A percentile compares a stretch with the other conserved stretches of the same genome.
Conservation (phyloP, 2,888 invertebrate genomes). For the Napeogenes inachia region DNA sequence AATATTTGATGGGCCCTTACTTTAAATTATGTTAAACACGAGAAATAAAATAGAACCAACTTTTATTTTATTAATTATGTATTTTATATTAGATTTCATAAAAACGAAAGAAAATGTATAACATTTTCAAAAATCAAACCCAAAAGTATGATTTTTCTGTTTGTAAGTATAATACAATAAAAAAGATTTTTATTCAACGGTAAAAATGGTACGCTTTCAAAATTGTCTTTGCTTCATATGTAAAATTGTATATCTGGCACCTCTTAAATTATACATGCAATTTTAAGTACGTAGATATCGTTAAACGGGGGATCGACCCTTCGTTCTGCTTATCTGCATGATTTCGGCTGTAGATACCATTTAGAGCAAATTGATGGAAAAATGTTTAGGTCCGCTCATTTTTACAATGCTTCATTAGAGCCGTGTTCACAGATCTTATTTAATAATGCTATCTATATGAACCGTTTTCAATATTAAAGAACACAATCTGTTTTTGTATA, state of each 20-base stretch:
- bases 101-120: no score
- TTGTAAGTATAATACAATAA: neutral
- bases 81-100: no score
- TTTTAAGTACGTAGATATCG: constrained; percentile 55
- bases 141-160: no score
- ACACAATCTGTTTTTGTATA: neutral
- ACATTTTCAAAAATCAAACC: no score
- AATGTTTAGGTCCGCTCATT: constrained; percentile 47
- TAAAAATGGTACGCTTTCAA: constrained; percentile 14
- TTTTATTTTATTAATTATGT: no score
- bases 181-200: neutral
- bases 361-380: constrained; percentile 57
- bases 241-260: constrained; percentile 38
- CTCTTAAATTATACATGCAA: constrained; percentile 64
- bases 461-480: no score
- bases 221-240: constrained; percentile 29
- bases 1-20: constrained; percentile 12
- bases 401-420: neutral
- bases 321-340: constrained; percentile 54
- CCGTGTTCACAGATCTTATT: neutral
- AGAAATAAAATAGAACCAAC: neutral
- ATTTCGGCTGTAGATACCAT: constrained; percentile 51
- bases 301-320: constrained; percentile 40
- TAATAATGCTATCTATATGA: neutral
- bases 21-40: neutral